Evolutionary conservation across 2,797 vertebrate species (phyloP), one percentile per base, ranked within the genome.

Genomic region (Garrulus glandarius): DNA sequence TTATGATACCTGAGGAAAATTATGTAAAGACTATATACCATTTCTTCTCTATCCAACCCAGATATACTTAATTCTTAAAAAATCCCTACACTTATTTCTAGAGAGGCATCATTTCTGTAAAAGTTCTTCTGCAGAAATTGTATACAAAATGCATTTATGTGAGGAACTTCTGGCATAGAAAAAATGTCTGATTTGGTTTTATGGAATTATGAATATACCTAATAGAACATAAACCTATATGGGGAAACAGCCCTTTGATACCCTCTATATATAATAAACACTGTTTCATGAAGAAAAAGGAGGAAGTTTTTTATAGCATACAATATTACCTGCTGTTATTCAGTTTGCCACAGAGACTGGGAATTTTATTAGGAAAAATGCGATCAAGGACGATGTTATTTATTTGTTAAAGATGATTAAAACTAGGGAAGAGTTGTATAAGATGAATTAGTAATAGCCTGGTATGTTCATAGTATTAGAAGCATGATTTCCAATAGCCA

Each of bases 11-110:
- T 87, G 37, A n/a, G 37, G 10, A 86, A 84, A 86, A 86, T 30
- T 21, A 34, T 30, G 2, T 32, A 53, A 82, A 41, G 1, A 5
- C 1, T 22, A 44, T 30, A 22, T 18, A 26, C 0, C 1, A 15
- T 89, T 90, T 83, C 1, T 76, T 79, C 46, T 75, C 19, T 77
- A 21, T 67, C 6, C 15, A 84, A 30, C 7, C 2, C 8, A 82
- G 34, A 55, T 29, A 76, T 9, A 21, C 1, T 26, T 69, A 26
- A 36, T 47, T 16, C 4, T 1, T 13, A 12, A 64, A 49, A 75
- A 12, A 15, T 0, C 0, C 0, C 6, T 24, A 14, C 16, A 10
- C 3, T 78, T 78, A 32, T 39, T 72, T 79, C 34, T 63, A 44
- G 8, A 63, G 7, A 70, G 7, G 18, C 3, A 74, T 10, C 0